A percentile compares a stretch with the other conserved stretches of the same genome.
Conservation (phyloP, 1,140 invertebrate species). For the Holcopasites calliopsidis region DNA sequence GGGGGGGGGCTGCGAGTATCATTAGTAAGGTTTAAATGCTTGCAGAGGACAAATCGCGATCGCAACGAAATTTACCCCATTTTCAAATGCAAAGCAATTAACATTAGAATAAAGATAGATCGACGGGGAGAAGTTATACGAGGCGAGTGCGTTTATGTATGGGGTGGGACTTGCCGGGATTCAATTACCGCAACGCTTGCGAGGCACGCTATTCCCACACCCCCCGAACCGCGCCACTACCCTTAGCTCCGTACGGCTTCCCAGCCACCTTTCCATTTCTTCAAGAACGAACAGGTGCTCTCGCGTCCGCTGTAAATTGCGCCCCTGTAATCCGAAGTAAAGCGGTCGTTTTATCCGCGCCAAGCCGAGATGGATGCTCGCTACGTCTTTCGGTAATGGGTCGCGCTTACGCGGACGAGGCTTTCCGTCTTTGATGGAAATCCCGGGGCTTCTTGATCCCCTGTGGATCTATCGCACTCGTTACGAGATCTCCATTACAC, state of each 20-base stretch:
- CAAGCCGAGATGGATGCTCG: conserved; percentile 76
- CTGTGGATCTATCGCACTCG: neutral
- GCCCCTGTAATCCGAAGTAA: conserved; percentile 79
- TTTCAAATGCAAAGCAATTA: neutral
- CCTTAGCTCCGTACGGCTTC: conserved; percentile 34
- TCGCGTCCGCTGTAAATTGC: conserved; percentile 78
- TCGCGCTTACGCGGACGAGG: conserved; percentile 61
- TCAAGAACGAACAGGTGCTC: conserved; percentile 79
- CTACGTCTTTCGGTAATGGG: conserved; percentile 76
- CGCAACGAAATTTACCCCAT: neutral
- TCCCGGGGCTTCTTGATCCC: conserved; percentile 23
- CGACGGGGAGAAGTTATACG: conserved; percentile 49
- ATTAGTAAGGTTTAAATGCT: no score
- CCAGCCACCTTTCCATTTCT: conserved; percentile 72
- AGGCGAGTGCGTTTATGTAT: conserved; percentile 64
- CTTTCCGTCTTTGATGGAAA: conserved; percentile 51
- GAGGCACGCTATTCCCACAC: conserved; percentile 76
- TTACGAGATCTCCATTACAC: neutral
- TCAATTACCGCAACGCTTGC: conserved; percentile 80
- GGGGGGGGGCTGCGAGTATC: no score
- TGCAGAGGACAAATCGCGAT: neutral
- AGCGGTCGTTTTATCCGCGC: conserved; percentile 79
- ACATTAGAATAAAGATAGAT: neutral
- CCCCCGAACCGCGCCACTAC: conserved; percentile 51
- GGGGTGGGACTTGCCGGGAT: conserved; percentile 72